Conservation (phyloP, 2,797 vertebrate genomes). For the Etheostoma perlongum region DNA sequence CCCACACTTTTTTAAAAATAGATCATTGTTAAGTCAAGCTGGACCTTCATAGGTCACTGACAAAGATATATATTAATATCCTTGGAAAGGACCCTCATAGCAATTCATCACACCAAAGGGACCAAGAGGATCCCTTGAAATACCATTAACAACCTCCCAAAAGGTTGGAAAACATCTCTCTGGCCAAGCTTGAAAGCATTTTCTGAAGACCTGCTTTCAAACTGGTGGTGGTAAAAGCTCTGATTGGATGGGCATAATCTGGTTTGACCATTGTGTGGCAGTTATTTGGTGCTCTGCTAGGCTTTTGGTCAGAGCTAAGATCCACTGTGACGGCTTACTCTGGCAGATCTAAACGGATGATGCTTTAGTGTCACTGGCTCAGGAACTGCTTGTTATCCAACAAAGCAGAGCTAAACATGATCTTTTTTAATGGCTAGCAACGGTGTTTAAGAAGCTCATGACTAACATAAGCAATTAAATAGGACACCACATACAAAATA, state of each 20-base stretch:
- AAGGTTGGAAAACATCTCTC: slow-evolving; percentile 26
- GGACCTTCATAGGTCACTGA: slow-evolving; percentile 57
- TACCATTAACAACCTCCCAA: slow-evolving; percentile 19
- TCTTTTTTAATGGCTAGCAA: slow-evolving; percentile 3
- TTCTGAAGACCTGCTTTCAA: slow-evolving; percentile 27
- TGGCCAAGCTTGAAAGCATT: slow-evolving; percentile 12
- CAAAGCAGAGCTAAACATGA: slow-evolving; percentile 24
- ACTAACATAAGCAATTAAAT: neutral
- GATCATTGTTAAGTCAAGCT: slow-evolving; percentile 61
- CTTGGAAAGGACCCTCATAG: slow-evolving; percentile 36
- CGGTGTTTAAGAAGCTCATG: slow-evolving; percentile 4
- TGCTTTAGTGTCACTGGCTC: slow-evolving; percentile 11
- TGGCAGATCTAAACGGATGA: slow-evolving; percentile 42
- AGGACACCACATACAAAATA: neutral
- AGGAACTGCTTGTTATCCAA: slow-evolving; percentile 37
- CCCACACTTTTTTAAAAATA: slow-evolving; percentile 52
- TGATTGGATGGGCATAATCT: slow-evolving; percentile 29
- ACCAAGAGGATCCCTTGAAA: slow-evolving; percentile 39
- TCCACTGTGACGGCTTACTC: slow-evolving; percentile 30
- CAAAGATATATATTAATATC: slow-evolving; percentile 50
- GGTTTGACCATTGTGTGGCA: slow-evolving; percentile 38
- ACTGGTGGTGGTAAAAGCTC: slow-evolving; percentile 14
- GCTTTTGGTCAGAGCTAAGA: slow-evolving; percentile 35
- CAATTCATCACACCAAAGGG: slow-evolving; percentile 40
- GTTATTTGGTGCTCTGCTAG: slow-evolving; percentile 16